Evolutionary conservation across 2,797 vertebrate genomes (phyloP).

Genomic region (Alca torda): DNA sequence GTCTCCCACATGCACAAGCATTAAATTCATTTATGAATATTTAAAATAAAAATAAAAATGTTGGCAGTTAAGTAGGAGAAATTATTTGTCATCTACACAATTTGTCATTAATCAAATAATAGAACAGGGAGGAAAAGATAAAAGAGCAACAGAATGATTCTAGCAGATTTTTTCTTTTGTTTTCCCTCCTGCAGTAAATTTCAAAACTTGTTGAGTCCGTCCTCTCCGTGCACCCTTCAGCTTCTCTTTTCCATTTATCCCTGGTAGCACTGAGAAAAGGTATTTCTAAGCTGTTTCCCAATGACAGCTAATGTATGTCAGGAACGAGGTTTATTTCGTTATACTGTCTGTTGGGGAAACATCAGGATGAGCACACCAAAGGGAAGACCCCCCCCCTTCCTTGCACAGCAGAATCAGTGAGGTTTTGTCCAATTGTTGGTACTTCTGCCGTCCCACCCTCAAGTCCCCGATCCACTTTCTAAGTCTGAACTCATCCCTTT

Average conservation of each 20-base stretch:
- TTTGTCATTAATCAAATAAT: conserved; percentile 22
- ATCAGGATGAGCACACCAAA: neutral
- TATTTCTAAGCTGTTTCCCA: neutral
- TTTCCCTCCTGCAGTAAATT: neutral
- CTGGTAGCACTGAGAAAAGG: neutral
- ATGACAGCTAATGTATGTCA: neutral
- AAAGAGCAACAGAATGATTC: neutral
- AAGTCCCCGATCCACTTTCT: neutral
- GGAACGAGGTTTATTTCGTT: neutral
- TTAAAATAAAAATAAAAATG: conserved; percentile 38
- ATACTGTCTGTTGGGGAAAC: neutral
- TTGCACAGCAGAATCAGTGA: neutral
- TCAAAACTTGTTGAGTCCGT: neutral
- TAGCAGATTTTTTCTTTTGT: neutral
- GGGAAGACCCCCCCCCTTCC: neutral
- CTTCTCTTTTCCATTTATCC: neutral
- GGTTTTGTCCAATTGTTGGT: neutral
- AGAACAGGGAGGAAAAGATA: neutral
- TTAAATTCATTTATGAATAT: conserved; percentile 21
- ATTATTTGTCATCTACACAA: neutral
- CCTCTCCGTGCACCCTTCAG: neutral
- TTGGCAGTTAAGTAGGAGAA: conserved; percentile 1
- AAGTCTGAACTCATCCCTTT: neutral
- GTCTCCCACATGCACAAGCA: neutral
- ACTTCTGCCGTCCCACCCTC: neutral